A percentile compares a stretch with the other conserved stretches of the same genome.
Conservation (phyloP, 2,797 vertebrate genomes). For the Scyliorhinus canicula region DNA sequence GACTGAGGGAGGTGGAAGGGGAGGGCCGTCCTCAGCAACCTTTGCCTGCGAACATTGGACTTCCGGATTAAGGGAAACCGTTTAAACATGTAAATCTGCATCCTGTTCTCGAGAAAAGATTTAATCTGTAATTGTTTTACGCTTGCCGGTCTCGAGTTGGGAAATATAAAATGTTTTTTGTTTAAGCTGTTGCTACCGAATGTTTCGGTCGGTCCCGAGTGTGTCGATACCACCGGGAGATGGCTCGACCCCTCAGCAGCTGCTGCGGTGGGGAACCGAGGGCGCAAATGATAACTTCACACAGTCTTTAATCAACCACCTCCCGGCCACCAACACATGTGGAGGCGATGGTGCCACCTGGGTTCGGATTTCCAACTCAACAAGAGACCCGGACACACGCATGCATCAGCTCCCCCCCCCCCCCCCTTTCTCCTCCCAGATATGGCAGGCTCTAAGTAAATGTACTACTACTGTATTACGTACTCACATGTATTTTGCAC, state of each 20-base stretch:
- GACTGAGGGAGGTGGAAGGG: background rate
- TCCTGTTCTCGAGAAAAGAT: background rate
- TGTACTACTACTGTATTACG: too few species aligned
- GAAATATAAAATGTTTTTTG: too few species aligned
- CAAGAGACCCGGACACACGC: too few species aligned
- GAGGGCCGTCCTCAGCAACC: background rate
- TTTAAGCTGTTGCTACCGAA: too few species aligned
- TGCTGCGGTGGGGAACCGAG: background rate
- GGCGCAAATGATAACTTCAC: background rate
- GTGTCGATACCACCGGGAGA: background rate
- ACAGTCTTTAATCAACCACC: background rate
- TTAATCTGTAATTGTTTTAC: background rate
- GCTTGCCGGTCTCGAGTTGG: background rate
- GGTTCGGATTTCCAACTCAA: too few species aligned
- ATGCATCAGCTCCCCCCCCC: too few species aligned
- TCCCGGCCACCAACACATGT: too few species aligned
- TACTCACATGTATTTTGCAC: background rate
- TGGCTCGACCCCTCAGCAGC: background rate
- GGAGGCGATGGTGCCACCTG: background rate
- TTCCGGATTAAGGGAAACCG: background rate
- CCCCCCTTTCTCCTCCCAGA: too few species aligned
- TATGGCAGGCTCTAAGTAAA: too few species aligned
- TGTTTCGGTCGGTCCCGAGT: background rate
- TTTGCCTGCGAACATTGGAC: background rate
- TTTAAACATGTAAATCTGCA: background rate